Evolutionary conservation across 2,113 vertebrate species (phyloP).

Genomic region (Salvelinus alpinus): DNA sequence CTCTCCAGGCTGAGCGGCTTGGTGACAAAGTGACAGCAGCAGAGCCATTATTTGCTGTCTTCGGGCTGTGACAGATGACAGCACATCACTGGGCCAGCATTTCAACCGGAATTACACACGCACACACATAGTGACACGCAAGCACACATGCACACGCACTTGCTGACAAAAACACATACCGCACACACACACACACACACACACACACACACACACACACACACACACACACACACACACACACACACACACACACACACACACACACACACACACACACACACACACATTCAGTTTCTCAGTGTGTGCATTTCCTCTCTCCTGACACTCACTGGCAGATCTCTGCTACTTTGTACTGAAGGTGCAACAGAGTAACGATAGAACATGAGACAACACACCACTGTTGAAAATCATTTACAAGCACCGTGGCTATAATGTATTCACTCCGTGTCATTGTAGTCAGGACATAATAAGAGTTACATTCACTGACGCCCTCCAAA

Average conservation of each 20-base stretch:
- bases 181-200: not conserved
- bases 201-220: no score
- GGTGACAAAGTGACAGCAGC: constrained; percentile 70
- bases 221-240: not conserved
- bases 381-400: constrained; percentile 28
- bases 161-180: no score
- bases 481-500: constrained; percentile 60
- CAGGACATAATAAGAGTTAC: constrained; percentile 47
- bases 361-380: constrained; percentile 31
- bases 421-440: constrained; percentile 52
- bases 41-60: constrained; percentile 78
- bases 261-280: not conserved
- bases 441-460: constrained; percentile 60
- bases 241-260: not conserved
- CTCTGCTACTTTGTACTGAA: not conserved
- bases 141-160: not conserved
- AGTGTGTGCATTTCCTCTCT: no score
- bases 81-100: constrained; percentile 77
- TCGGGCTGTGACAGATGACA: constrained; percentile 79
- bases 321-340: not conserved
- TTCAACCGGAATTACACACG: constrained; percentile 77
- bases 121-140: constrained; percentile 40
- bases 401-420: constrained; percentile 54
- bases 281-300: no score
- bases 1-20: constrained; percentile 64